These are phyloP conservation scores for Physeter macrocephalus DNA, from an alignment of 2,113 vertebrate species.

Conservation along the genomic window DNA sequence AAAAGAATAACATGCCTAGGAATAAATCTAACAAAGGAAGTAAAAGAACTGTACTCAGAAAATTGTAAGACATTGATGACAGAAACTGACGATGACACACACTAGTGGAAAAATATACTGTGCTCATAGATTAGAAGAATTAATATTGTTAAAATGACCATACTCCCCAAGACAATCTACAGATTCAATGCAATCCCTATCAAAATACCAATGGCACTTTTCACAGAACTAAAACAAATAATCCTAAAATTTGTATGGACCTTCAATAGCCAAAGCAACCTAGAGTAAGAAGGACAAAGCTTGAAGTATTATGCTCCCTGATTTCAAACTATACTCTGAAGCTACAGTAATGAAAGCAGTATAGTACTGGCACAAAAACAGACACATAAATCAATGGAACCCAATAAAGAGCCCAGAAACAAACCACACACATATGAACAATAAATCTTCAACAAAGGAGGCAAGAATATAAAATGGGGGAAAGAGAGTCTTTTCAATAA, in stretches of 20 bases:
- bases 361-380: background rate
- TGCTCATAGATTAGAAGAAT: background rate
- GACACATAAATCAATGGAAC: background rate
- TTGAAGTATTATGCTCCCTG: background rate
- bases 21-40: background rate
- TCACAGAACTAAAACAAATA: background rate
- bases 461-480: background rate
- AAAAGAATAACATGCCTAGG: background rate
- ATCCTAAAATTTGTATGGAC: background rate
- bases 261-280: background rate
- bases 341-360: background rate
- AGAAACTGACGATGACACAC: background rate
- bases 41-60: background rate
- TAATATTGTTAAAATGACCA: background rate
- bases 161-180: background rate
- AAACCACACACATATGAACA: background rate
- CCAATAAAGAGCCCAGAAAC: background rate
- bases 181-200: background rate
- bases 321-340: background rate
- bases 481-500: background rate
- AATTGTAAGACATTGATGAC: background rate
- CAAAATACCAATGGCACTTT: background rate
- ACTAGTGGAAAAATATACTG: background rate
- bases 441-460: background rate
- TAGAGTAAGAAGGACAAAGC: background rate